These are phyloP conservation scores for Carassius auratus DNA, from an alignment of 2,113 vertebrate species.

Conservation along the genomic window DNA sequence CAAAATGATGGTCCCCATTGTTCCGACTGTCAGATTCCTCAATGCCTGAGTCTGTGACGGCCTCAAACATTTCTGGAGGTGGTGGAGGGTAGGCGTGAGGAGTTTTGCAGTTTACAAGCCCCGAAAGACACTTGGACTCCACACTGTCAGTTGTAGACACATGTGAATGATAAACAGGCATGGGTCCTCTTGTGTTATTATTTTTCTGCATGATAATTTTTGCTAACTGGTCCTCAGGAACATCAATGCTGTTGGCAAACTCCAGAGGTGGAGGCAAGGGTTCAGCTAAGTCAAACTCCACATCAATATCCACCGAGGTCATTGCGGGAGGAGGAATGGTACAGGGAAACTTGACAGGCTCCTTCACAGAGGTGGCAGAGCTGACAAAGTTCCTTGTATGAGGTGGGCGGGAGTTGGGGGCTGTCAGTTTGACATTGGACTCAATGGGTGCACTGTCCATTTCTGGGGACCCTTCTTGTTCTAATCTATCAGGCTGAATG, in stretches of 20 bases:
- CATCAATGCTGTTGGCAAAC: conserved; percentile 97
- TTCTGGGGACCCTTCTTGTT: conserved; percentile 59
- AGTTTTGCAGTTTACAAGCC: conserved; percentile 85
- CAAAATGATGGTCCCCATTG: conserved; percentile 91
- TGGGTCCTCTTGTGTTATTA: conserved; percentile 67
- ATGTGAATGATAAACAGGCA: conserved; percentile 72
- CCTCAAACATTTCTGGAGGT: conserved; percentile 85
- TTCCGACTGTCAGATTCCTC: conserved; percentile 94
- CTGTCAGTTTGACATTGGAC: conserved; percentile 66
- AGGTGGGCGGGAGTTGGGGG: conserved; percentile 69
- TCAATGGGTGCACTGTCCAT: conserved; percentile 74
- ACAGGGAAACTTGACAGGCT: conserved; percentile 88
- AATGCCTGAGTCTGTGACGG: conserved; percentile 89
- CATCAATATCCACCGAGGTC: conserved; percentile 92
- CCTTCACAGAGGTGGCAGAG: conserved; percentile 83
- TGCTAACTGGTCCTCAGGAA: conserved; percentile 86
- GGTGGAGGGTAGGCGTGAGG: conserved; percentile 79
- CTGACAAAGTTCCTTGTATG: conserved; percentile 74
- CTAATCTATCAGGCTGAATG: conserved; percentile 72
- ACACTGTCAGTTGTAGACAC: conserved; percentile 69
- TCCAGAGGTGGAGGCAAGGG: conserved; percentile 94
- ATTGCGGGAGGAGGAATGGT: conserved; percentile 92
- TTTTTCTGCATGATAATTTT: conserved; percentile 84
- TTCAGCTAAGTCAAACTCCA: conserved; percentile 84
- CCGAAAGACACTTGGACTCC: conserved; percentile 76